Evolutionary conservation across 2,888 invertebrate genomes (phyloP).

Genomic region (Epistrophe eligans): DNA sequence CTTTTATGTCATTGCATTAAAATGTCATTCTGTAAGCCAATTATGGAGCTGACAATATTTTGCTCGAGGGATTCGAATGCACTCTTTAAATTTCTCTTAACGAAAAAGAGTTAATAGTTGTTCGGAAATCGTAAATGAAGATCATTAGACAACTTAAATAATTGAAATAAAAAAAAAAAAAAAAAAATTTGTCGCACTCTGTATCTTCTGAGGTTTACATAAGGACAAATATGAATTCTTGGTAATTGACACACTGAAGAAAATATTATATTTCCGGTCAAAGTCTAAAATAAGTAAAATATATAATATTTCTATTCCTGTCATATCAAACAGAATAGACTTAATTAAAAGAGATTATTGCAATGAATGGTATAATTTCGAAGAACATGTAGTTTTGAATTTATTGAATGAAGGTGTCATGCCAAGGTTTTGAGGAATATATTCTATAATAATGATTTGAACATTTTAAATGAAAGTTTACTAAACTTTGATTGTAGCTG

Average conservation of each 20-base stretch:
- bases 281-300: constrained; percentile 5
- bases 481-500: background rate
- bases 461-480: background rate
- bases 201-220: background rate
- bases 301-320: background rate
- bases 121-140: too few species aligned
- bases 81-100: too few species aligned
- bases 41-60: too few species aligned
- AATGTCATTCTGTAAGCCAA: too few species aligned
- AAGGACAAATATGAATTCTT: background rate
- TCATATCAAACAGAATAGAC: constrained; percentile 17
- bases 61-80: too few species aligned
- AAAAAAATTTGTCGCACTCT: background rate
- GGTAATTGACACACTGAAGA: constrained; percentile 39
- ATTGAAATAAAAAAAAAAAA: too few species aligned
- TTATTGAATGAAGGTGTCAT: constrained; percentile 35
- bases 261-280: constrained; percentile 24
- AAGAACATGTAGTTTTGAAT: background rate
- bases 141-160: too few species aligned
- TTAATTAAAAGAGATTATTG: constrained; percentile 60
- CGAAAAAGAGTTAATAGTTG: too few species aligned
- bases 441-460: background rate
- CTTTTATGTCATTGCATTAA: too few species aligned
- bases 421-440: background rate
- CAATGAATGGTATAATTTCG: constrained; percentile 31